Conservation (phyloP, 2,797 vertebrate genomes). For the Siniperca undulata region DNA sequence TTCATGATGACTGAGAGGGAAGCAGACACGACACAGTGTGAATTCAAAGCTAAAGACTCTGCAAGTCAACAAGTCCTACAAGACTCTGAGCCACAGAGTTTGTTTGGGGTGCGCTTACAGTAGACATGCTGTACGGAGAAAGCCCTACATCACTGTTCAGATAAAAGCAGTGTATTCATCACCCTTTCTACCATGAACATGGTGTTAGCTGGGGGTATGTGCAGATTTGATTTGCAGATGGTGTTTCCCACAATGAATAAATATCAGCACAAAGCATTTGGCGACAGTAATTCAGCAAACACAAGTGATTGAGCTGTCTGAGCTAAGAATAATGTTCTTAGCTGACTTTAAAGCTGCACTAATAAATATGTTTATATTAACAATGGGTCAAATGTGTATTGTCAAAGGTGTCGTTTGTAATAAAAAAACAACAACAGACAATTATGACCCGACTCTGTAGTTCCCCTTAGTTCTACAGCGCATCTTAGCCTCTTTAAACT, state of each 20-base stretch:
- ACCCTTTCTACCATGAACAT: conserved; percentile 35
- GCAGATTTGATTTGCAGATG: neutral
- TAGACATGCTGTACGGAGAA: conserved; percentile 27
- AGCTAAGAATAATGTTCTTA: neutral
- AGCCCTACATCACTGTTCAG: conserved; percentile 48
- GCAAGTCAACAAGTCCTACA: conserved; percentile 46
- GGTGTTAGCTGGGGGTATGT: conserved; percentile 30
- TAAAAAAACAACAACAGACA: neutral
- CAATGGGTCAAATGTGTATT: neutral
- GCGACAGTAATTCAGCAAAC: neutral
- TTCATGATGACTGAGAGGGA: conserved; percentile 47
- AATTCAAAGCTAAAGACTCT: conserved; percentile 52
- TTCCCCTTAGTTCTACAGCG: too few species aligned
- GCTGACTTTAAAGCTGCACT: neutral
- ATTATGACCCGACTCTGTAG: neutral
- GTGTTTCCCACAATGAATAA: neutral
- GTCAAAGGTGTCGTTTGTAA: neutral
- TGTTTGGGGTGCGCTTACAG: conserved; percentile 20
- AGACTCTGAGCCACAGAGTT: conserved; percentile 23
- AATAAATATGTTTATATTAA: neutral
- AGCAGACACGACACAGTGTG: conserved; percentile 24
- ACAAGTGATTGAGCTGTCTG: neutral
- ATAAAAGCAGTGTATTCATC: conserved; percentile 35
- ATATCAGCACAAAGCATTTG: neutral
- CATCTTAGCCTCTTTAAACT: too few species aligned